Base-by-base conservation (phyloP, 2,797 vertebrate genomes). In the Sebastes taczanowskii region DNA sequence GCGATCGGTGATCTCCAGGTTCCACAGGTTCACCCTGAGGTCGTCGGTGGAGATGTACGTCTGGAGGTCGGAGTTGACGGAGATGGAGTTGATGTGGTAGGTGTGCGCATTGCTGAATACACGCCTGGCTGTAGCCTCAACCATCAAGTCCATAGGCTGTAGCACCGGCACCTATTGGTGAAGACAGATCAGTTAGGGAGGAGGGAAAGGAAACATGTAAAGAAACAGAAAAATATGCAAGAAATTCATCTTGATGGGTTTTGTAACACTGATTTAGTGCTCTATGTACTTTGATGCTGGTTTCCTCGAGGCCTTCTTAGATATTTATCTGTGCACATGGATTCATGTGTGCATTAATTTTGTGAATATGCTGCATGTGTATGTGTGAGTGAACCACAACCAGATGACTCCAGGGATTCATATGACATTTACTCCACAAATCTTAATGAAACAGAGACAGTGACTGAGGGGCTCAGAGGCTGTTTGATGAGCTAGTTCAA, bases 11-110 rank as follows among this genome's bases (percentile, higher is more conserved):
- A 99, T 99, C 93, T 99, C 98, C 87, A 99, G 96, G 93, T 99
- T 98, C 98, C 98, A 99, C 64, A 99, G 95, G 94, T 99, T 99
- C 92, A 99, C 97, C 92, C 98, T 94, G 87, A 99, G 96, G 95
- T 99, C 98, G 1, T 99, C 98, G 0, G 98, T 98, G 6, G 98
- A 99, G 97, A 99, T 99, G 95, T 95, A 99, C 38, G 98, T 99
- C 94, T 99, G 98, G 4, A 97, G 97, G 96, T 99, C 98, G 0
- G 97, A 98, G 96, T 99, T 99, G 94, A 99, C 97, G 0, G 98
- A 99, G 95, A 99, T 99, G 94, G 98, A 99, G 95, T 99, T 99
- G 96, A 99, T 99, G 95, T 99, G 98, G 94, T 99, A 99, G 7
- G 98, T 99, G 85, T 99, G 98, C 0, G 98, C 98, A 0, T 99